These are phyloP conservation scores for Tiaroga cobitis DNA, from an alignment of 2,797 vertebrate genomes.

Conservation along the genomic window DNA sequence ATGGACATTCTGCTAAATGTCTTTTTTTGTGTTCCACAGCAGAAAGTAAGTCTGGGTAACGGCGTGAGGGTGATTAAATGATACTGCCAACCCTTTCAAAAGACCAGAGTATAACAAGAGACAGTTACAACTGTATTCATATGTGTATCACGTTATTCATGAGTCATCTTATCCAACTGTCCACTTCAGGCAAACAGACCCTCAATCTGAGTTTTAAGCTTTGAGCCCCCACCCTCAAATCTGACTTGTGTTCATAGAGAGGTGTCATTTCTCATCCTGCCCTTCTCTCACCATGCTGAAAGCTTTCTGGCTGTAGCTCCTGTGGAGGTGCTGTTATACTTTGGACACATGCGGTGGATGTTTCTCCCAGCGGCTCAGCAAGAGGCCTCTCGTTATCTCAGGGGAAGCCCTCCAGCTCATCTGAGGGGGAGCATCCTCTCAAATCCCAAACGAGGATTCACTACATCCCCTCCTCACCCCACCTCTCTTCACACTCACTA, in stretches of 20 bases:
- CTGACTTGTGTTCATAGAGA: slow-evolving; percentile 49
- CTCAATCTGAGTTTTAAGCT: slow-evolving; percentile 43
- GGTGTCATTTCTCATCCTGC: slow-evolving; percentile 51
- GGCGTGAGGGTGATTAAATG: neutral
- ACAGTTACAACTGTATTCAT: slow-evolving; percentile 34
- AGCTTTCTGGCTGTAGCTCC: slow-evolving; percentile 55
- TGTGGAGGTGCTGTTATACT: slow-evolving; percentile 60
- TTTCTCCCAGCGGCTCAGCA: slow-evolving; percentile 55
- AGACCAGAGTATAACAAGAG: slow-evolving; percentile 6
- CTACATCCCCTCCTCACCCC: slow-evolving; percentile 26
- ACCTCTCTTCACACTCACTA: slow-evolving; percentile 18
- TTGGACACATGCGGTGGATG: slow-evolving; percentile 59
- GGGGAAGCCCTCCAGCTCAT: slow-evolving; percentile 63
- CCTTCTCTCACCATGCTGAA: slow-evolving; percentile 52
- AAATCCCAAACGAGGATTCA: slow-evolving; percentile 55
- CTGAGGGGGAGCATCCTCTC: slow-evolving; percentile 63
- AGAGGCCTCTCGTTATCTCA: slow-evolving; percentile 63
- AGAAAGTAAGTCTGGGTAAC: neutral
- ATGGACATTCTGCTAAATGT: slow-evolving; percentile 7
- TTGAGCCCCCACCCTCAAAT: slow-evolving; percentile 26
- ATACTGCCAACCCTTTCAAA: neutral
- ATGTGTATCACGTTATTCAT: slow-evolving; percentile 43
- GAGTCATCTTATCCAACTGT: slow-evolving; percentile 24
- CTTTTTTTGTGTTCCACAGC: neutral
- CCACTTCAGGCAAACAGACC: slow-evolving; percentile 27